These are phyloP conservation scores for Gadus chalcogrammus DNA, from an alignment of 2,113 vertebrate genomes.

Conservation along the genomic window DNA sequence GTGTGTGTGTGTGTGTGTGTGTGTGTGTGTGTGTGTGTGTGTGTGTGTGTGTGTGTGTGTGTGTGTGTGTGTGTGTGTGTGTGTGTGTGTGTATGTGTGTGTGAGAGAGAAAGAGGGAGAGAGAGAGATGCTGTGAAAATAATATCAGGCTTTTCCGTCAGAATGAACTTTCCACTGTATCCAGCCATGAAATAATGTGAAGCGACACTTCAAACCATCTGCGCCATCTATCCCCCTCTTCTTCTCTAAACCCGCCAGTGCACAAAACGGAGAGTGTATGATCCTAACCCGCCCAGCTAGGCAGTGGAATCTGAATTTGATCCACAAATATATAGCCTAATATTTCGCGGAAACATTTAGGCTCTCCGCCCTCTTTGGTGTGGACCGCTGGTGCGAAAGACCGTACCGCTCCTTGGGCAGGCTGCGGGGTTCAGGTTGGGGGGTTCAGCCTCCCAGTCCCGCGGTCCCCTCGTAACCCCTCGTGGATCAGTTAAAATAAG, in stretches of 20 bases:
- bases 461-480: too few relatives aligned
- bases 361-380: not conserved
- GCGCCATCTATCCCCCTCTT: slow-evolving; percentile 99
- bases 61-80: slow-evolving; percentile 34
- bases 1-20: slow-evolving; percentile 42
- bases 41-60: slow-evolving; percentile 1
- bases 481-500: not conserved
- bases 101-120: not conserved
- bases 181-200: slow-evolving; percentile 97
- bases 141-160: slow-evolving; percentile 96
- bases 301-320: slow-evolving; percentile 51
- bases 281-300: slow-evolving; percentile 77
- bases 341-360: slow-evolving; percentile 27
- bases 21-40: slow-evolving; percentile 3
- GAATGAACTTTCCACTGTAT: slow-evolving; percentile 92
- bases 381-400: not conserved
- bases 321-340: slow-evolving; percentile 23
- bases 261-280: slow-evolving; percentile 88
- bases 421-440: not conserved
- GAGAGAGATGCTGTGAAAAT: slow-evolving; percentile 83
- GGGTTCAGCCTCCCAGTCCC: not conserved
- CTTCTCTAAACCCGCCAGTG: slow-evolving; percentile 87
- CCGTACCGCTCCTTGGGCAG: slow-evolving; percentile 3
- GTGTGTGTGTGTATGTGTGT: slow-evolving; percentile 34
- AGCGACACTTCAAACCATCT: slow-evolving; percentile 99